Evolutionary conservation across 2,113 vertebrate genomes (phyloP).

Genomic region (Sorex fumeus): DNA sequence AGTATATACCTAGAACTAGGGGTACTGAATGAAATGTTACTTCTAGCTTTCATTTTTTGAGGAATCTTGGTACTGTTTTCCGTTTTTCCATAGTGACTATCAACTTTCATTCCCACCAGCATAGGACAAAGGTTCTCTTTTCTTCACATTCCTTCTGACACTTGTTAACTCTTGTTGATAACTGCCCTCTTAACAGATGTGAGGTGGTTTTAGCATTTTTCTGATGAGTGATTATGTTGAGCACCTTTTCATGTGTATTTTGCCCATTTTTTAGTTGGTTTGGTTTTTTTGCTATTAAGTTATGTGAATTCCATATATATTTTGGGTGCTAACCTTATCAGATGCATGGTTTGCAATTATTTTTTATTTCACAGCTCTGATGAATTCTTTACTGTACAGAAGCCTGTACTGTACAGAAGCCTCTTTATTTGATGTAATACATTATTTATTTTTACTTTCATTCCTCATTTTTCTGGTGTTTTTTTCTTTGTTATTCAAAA

Average conservation of each 20-base stretch:
- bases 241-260: slow-evolving; percentile 16
- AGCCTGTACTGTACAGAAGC: neutral
- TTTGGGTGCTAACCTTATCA: neutral
- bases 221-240: neutral
- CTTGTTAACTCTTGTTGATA: neutral
- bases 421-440: neutral
- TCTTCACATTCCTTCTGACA: neutral
- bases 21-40: neutral
- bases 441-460: slow-evolving; percentile 33
- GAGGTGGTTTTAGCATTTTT: neutral
- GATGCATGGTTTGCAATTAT: neutral
- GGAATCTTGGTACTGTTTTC: neutral
- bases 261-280: neutral
- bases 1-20: neutral
- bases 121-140: neutral
- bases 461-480: neutral
- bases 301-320: neutral
- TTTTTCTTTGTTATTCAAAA: neutral
- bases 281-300: neutral
- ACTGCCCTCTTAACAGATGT: neutral
- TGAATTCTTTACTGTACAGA: neutral
- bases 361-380: slow-evolving; percentile 15
- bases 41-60: slow-evolving; percentile 9
- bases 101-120: neutral
- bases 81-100: neutral